phyloP scores from a whole-genome alignment of 2,113 vertebrate species.

The Serilophus lunatus region DNA sequence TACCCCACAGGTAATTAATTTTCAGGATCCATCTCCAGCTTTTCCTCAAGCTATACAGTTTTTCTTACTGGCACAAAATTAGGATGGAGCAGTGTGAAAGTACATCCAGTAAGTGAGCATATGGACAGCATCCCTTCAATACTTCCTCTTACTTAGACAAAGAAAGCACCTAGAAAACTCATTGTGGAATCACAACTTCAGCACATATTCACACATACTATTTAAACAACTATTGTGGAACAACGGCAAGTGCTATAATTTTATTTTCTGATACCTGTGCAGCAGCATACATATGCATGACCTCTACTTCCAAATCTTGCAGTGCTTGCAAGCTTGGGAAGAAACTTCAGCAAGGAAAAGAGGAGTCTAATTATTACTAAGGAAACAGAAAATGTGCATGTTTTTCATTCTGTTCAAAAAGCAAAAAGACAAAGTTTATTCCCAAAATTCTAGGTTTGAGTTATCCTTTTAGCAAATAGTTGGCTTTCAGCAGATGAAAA shows the following conservation, averaged over 20 bases:
- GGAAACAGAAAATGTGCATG: accelerated
- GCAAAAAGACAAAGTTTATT: neutral
- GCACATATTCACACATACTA: accelerated
- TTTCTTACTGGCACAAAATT: neutral
- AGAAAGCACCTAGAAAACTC: neutral
- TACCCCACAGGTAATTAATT: neutral
- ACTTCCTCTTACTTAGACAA: neutral
- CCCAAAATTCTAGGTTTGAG: neutral
- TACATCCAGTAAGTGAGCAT: neutral
- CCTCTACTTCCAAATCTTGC: neutral
- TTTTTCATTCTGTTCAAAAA: neutral
- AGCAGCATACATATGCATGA: neutral
- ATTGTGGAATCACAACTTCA: neutral
- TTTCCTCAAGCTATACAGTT: neutral
- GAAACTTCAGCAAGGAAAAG: neutral
- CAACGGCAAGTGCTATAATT: neutral
- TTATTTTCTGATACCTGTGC: neutral
- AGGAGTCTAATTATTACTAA: neutral
- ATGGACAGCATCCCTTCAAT: neutral
- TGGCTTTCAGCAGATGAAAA: neutral
- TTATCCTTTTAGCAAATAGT: neutral
- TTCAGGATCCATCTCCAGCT: neutral
- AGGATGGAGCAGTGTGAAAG: neutral
- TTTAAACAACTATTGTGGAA: neutral
- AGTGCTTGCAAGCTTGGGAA: neutral